Percentiles rank a stretch among this genome's conserved stretches.
These are phyloP conservation scores for Bucco capensis DNA, from an alignment of 2,113 vertebrate genomes.

Conservation along the genomic window DNA sequence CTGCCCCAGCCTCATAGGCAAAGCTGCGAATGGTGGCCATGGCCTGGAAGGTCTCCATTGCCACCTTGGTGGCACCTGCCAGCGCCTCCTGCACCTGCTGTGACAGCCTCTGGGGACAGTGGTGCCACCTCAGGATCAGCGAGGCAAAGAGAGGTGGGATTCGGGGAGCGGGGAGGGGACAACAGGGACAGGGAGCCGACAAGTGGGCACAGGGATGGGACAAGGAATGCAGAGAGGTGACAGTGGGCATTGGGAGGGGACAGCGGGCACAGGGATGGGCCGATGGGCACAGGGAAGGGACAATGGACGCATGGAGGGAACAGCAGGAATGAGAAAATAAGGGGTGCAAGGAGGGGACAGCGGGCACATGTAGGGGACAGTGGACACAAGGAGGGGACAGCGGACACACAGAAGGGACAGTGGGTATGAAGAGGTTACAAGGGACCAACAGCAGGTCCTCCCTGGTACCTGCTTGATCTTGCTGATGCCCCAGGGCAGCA, in stretches of 20 bases:
- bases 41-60: constrained; percentile 83
- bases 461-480: constrained; percentile 72
- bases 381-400: neutral
- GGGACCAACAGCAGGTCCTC: neutral
- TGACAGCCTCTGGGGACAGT: constrained; percentile 68
- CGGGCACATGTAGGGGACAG: neutral
- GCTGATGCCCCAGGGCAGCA: neutral
- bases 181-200: no score
- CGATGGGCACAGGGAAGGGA: neutral
- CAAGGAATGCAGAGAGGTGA: no score
- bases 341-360: neutral
- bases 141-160: no score
- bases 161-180: neutral
- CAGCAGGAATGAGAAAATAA: no score
- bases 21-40: constrained; percentile 88
- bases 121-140: no score
- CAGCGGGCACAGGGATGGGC: neutral
- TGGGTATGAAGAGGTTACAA: neutral
- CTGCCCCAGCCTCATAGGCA: constrained; percentile 85
- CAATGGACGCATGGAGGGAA: neutral
- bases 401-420: neutral
- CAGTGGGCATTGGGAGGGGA: neutral
- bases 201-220: neutral
- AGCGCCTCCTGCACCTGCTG: constrained; percentile 72
- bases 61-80: constrained; percentile 83